Percentiles rank a stretch among this genome's conserved stretches.
Evolutionary conservation across 2,888 invertebrate species (phyloP).

Genomic region (Drosophila anceps): DNA sequence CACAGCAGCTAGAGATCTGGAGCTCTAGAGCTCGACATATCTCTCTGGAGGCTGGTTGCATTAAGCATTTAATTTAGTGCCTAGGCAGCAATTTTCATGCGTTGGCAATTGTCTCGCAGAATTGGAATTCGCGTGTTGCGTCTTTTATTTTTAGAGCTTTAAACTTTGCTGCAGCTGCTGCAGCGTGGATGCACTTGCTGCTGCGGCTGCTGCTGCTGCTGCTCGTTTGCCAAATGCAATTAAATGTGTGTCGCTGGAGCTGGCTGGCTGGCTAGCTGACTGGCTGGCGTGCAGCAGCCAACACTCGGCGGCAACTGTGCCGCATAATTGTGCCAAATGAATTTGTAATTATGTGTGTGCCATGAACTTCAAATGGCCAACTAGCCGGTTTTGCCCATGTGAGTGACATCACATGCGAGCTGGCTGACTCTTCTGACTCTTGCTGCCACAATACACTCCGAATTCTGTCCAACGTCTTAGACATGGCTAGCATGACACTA

Average conservation of each 20-base stretch:
- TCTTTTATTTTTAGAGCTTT: constrained; percentile 42
- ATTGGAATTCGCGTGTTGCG: constrained; percentile 52
- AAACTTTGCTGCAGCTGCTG: constrained; percentile 21
- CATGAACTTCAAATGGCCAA: constrained; percentile 70
- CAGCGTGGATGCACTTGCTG: constrained; percentile 30
- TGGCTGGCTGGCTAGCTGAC: constrained; percentile 2
- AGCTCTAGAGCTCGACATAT: not conserved
- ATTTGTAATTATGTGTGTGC: constrained; percentile 75
- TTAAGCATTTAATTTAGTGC: constrained; percentile 73
- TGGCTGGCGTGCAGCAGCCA: constrained; percentile 17
- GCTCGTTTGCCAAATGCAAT: constrained; percentile 77
- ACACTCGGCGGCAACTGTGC: constrained; percentile 58
- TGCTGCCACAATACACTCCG: constrained; percentile 38
- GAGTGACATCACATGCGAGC: constrained; percentile 74
- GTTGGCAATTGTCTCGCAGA: constrained; percentile 49
- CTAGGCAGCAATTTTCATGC: constrained; percentile 67
- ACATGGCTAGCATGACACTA: constrained; percentile 61
- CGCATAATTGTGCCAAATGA: constrained; percentile 81
- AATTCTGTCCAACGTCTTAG: constrained; percentile 38
- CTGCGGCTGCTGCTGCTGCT: constrained; percentile 61
- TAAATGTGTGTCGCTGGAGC: constrained; percentile 71
- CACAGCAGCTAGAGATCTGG: not conserved
- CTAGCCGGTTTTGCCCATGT: constrained; percentile 63
- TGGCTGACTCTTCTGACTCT: not conserved
- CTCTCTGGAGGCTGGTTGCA: constrained; percentile 51